Evolutionary conservation across 2,888 invertebrate species (phyloP).

Genomic region (Perizoma flavofasciatum): DNA sequence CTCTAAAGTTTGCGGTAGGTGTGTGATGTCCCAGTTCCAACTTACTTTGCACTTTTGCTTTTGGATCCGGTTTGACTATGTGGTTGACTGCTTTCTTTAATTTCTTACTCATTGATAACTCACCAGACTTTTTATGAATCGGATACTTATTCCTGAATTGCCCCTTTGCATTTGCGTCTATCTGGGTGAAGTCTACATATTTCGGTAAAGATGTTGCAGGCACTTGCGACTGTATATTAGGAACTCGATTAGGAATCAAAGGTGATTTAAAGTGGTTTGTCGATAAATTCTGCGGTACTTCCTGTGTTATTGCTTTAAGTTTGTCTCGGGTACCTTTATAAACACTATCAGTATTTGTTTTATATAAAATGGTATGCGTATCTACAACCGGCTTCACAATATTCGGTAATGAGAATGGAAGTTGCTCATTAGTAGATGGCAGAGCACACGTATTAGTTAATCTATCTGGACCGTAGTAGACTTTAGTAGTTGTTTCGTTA

Average conservation of each 20-base stretch:
- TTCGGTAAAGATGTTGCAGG: background rate
- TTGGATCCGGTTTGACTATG: background rate
- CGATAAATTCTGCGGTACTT: constrained; percentile 16
- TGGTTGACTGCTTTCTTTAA: constrained; percentile 9
- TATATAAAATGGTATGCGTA: constrained; percentile 8
- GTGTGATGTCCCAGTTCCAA: constrained; percentile 1
- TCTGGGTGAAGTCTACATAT: background rate
- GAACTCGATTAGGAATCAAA: constrained; percentile 1
- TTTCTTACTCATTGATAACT: constrained; percentile 25
- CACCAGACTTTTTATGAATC: constrained; percentile 12
- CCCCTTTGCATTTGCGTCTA: background rate
- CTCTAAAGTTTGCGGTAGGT: background rate
- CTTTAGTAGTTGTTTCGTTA: constrained; percentile 38
- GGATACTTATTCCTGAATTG: constrained; percentile 11
- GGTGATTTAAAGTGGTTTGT: constrained; percentile 3
- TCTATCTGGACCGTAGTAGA: constrained; percentile 42
- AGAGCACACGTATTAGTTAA: constrained; percentile 46
- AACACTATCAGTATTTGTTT: constrained; percentile 14
- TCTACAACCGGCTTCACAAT: constrained; percentile 26
- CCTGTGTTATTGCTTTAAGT: background rate
- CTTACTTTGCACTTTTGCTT: constrained; percentile 11
- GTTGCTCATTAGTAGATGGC: constrained; percentile 49
- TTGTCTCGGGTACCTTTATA: constrained; percentile 1
- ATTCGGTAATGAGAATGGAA: constrained; percentile 44
- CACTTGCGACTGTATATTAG: background rate